These are phyloP conservation scores for Parthenolecanium corni DNA, from an alignment of 2,888 invertebrate species.

Conservation along the genomic window DNA sequence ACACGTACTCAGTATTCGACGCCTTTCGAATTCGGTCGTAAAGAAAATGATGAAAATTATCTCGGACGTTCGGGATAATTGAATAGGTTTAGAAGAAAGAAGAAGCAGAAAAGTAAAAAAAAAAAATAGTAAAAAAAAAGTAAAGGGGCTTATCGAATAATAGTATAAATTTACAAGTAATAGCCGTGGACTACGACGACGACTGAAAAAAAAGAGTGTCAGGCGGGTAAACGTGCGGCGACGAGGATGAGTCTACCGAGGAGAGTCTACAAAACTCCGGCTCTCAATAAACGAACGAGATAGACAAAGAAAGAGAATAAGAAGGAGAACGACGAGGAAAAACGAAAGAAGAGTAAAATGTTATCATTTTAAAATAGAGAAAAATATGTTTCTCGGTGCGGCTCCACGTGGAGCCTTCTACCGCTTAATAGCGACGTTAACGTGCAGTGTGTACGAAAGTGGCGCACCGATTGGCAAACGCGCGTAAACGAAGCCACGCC, in stretches of 20 bases:
- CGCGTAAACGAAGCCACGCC: slow-evolving; percentile 10
- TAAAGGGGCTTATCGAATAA: slow-evolving; percentile 26
- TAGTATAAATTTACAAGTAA: slow-evolving; percentile 29
- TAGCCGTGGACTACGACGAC: not conserved
- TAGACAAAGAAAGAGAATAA: not conserved
- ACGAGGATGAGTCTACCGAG: not conserved
- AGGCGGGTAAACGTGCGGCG: not conserved
- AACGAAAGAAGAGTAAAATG: slow-evolving; percentile 18
- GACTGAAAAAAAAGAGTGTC: not conserved
- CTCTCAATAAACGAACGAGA: not conserved
- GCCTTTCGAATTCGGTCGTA: not conserved
- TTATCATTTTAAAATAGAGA: slow-evolving; percentile 29
- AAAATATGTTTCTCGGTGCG: slow-evolving; percentile 15
- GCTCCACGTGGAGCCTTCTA: slow-evolving; percentile 26
- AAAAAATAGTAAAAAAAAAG: too few relatives aligned
- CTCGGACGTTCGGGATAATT: slow-evolving; percentile 29
- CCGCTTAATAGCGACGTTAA: slow-evolving; percentile 9
- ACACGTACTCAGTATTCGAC: not conserved
- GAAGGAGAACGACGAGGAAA: slow-evolving; percentile 13
- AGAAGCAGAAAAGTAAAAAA: not conserved
- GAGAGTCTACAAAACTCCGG: not conserved
- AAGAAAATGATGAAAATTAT: slow-evolving; percentile 26
- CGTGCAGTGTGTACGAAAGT: slow-evolving; percentile 26
- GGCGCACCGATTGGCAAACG: slow-evolving; percentile 6
- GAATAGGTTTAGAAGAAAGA: slow-evolving; percentile 22